phyloP scores from a whole-genome alignment of 2,797 vertebrate species.

The Lutjanus campechanus region DNA sequence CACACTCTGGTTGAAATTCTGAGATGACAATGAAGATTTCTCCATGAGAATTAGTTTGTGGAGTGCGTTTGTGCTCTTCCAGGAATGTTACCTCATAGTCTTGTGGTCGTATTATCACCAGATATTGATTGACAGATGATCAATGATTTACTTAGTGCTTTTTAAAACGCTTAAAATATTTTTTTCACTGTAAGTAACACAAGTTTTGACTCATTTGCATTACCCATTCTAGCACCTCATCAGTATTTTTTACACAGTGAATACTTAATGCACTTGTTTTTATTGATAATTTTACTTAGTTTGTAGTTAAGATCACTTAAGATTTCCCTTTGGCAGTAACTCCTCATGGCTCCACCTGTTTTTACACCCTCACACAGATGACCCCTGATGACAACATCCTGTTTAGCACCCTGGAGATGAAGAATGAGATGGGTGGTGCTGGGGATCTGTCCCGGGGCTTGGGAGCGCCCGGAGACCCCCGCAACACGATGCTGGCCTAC shows the following conservation, averaged over 20 bases:
- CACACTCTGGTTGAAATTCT: slow-evolving; percentile 87
- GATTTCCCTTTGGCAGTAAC: slow-evolving; percentile 63
- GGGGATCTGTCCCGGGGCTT: slow-evolving; percentile 86
- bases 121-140: slow-evolving; percentile 71
- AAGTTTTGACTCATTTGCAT: slow-evolving; percentile 76
- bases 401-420: slow-evolving; percentile 97
- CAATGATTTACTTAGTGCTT: slow-evolving; percentile 60
- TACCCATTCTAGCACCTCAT: slow-evolving; percentile 79
- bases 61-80: slow-evolving; percentile 70
- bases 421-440: slow-evolving; percentile 94
- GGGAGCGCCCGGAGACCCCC: slow-evolving; percentile 91
- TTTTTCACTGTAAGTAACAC: slow-evolving; percentile 71
- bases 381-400: slow-evolving; percentile 97
- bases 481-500: slow-evolving; percentile 96
- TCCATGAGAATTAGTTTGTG: slow-evolving; percentile 78
- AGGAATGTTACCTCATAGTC: slow-evolving; percentile 75
- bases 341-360: slow-evolving; percentile 76
- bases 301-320: slow-evolving; percentile 10
- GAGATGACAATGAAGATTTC: slow-evolving; percentile 82
- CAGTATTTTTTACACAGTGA: slow-evolving; percentile 63
- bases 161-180: slow-evolving; percentile 52
- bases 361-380: slow-evolving; percentile 88
- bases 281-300: slow-evolving; percentile 13
- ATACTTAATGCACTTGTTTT: slow-evolving; percentile 36
- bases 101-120: slow-evolving; percentile 75